Base-by-base conservation (phyloP, 2,888 invertebrate genomes). In the Pteria penguin region DNA sequence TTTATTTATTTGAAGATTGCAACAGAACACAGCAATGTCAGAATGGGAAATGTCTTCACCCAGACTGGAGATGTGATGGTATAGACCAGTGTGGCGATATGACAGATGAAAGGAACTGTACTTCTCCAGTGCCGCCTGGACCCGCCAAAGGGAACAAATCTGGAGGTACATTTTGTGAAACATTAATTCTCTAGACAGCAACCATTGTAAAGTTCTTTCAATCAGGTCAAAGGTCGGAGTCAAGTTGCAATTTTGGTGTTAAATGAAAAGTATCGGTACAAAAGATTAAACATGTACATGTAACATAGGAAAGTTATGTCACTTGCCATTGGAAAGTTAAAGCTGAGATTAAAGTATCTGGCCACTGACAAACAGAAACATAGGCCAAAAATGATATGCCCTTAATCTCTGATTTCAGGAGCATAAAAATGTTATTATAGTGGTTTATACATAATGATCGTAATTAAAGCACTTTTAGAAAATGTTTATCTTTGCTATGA, bases 61-160 rank as follows among this genome's bases (percentile, higher is more conserved):
- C 81, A 0, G 82, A 82, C 78, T 87, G 87, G 87, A 70, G 55
- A 22, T 87, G 87, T 81, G 78, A 87, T 58, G 83, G 84, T 1
- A 31, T 75, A 2, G 79, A 84, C 31, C 72, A 86, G 54, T 87
- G 87, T 76, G 82, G 82, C 0, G 87, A 87, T 62, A 83, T 81
- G 69, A 80, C 82, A 2, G 87, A 87, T 70, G 87, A 87, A 71
- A 55, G 27, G 45, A 72, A 85, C 67, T 87, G 87, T 78, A 74
- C 72, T 18, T 68, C 66, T 4, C 62, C 71, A 8, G 32, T 52
- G 26, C 75, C 80, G 0, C 18, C 45, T 45, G 27, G 26, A 5
- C 1, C 18, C 2, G 14, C 14, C 22, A 27, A 3, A 1, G 14
- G 57, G 26, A 24, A 2, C 18, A 33, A 11, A 22, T 33, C 55